A percentile compares a stretch with the other conserved stretches of the same genome.
Evolutionary conservation across 2,888 invertebrate genomes (phyloP).

Genomic region (Erebia palarica): DNA sequence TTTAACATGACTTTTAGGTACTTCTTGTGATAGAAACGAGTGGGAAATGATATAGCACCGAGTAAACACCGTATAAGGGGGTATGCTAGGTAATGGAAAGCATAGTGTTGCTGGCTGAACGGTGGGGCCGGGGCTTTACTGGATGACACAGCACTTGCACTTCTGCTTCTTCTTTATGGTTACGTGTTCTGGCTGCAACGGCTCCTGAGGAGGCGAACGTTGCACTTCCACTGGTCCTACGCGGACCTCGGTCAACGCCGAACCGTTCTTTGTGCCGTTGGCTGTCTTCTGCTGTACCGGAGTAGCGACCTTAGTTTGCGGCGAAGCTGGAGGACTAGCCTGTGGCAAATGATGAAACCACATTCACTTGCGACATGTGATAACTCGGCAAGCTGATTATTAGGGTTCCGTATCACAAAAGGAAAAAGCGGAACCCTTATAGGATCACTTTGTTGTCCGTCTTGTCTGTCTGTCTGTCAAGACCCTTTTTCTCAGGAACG

Average conservation of each 20-base stretch:
- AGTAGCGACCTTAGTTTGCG: constrained; percentile 63
- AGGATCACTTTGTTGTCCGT: no score
- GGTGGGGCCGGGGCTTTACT: constrained; percentile 80
- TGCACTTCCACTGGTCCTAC: constrained; percentile 87
- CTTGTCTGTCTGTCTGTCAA: no score
- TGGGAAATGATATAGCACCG: constrained; percentile 69
- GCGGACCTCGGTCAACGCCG: constrained; percentile 59
- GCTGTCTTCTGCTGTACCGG: constrained; percentile 67
- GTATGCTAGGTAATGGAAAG: constrained; percentile 49
- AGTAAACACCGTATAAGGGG: constrained; percentile 61
- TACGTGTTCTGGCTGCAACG: constrained; percentile 93
- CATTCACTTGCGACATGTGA: no score
- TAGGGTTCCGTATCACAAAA: no score
- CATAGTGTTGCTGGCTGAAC: constrained; percentile 59
- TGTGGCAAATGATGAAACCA: constrained; percentile 39
- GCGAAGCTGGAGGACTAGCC: constrained; percentile 69
- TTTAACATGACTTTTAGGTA: constrained; percentile 43
- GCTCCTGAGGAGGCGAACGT: constrained; percentile 88
- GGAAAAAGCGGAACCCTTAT: no score
- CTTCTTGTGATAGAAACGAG: constrained; percentile 48
- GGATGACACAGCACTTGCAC: constrained; percentile 96
- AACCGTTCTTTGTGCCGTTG: constrained; percentile 79
- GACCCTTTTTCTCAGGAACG: no score
- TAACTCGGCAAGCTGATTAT: no score
- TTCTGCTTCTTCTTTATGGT: constrained; percentile 97